Conservation (phyloP, 2,113 vertebrate genomes). For the Pteropus alecto region DNA sequence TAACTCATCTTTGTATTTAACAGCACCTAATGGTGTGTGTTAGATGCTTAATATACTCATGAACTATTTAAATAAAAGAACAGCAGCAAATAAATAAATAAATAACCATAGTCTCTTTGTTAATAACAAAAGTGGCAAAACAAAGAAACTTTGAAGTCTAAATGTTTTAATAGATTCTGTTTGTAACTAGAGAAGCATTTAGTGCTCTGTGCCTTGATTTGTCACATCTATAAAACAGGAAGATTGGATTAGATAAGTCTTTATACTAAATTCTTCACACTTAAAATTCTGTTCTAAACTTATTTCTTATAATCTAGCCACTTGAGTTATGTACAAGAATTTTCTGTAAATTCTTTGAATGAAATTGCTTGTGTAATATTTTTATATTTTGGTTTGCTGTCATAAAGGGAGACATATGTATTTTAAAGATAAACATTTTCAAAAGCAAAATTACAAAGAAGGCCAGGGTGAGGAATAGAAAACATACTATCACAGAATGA, state of each 20-base stretch:
- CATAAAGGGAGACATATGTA: not conserved
- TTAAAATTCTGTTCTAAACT: slow-evolving; percentile 2
- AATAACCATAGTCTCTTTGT: not conserved
- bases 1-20: not conserved
- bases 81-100: not conserved
- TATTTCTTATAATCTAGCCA: not conserved
- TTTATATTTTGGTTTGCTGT: slow-evolving; percentile 20
- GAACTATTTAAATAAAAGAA: not conserved
- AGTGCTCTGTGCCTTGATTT: not conserved
- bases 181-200: not conserved
- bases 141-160: not conserved
- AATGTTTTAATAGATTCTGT: not conserved
- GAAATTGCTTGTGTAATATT: not conserved
- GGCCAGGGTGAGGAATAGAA: not conserved
- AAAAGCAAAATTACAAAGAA: slow-evolving; percentile 48
- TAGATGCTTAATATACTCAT: not conserved
- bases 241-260: not conserved
- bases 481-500: not conserved
- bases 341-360: not conserved
- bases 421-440: slow-evolving; percentile 37
- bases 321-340: not conserved
- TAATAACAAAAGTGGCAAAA: not conserved
- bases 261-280: not conserved
- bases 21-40: not conserved
- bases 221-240: not conserved